Evolutionary conservation across 2,888 invertebrate genomes (phyloP), one percentile per base, ranked within the genome.

Genomic region (Poecilobothrus nobilitatus): DNA sequence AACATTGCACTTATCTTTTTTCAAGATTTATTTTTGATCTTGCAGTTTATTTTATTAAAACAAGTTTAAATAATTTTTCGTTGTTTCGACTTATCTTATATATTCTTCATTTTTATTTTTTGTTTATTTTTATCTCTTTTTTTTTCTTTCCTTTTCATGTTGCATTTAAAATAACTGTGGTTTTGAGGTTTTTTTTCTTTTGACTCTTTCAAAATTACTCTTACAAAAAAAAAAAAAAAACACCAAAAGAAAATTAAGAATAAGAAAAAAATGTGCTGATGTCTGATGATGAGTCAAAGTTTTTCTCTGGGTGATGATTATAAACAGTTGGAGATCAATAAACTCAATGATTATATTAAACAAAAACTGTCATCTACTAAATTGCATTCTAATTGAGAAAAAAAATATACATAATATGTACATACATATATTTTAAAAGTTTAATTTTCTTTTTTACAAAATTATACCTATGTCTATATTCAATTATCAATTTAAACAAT

Each of bases 1-100:
- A n/a, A n/a, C 53, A 53, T 53, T 53, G n/a, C n/a, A 53, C 53
- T 53, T 53, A 53, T 53, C 53, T 18, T n/a, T 53, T 41, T 41
- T 5, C 27, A 27, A 18, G 53, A 53, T 18, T 53, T 53, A 53
- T 53, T 53, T 53, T 53, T 53, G 53, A 41, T 53, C 37, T 37
- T 37, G 37, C 27, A 27, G 7, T 37, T 27, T 53, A 37, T 37
- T 27, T 53, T 53, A 15, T 18, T 41, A 37, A 53, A 53, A 53
- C 53, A 4, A 53, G 53, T n/a, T 53, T 53, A 6, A 41, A 12
- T 12, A 41, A 15, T 41, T 41, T 41, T 41, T 41, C 12, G 7
- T 6, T 41, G 41, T 12, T 5, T 41, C 15, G 6, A 37, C 37
- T 37, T 27, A 27, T 27, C 27, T 27, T 5, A 5, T n/a, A n/a